Evolutionary conservation across 2,113 vertebrate genomes (phyloP), one percentile per base, ranked within the genome.

Genomic region (Willisornis vidua): DNA sequence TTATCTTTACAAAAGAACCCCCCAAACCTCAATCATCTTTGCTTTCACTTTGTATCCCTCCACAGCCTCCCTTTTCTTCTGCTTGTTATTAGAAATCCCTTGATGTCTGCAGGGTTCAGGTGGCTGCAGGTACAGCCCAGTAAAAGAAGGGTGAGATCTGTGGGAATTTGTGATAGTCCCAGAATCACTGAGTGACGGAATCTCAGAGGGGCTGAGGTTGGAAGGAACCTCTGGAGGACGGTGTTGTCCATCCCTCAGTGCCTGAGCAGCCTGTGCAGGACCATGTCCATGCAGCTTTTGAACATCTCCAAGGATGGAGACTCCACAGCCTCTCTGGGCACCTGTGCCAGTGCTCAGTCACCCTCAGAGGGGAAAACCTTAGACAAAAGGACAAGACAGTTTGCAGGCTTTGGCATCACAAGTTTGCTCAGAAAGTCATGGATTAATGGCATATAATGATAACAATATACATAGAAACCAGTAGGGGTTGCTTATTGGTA

Each of bases 281-380:
- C 37, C 61, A 13, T 0, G 0, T 19, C 72, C 59, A 9, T 62
- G 35, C 24, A 59, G 22, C 25, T 66, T 19, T 31, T 35, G 31
- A 24, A 4, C 24, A 24, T 87, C 70, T 61, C 29, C 14, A 82
- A 12, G 28, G 66, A 46, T 18, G 28, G 83, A 43, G 14, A 43
- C 41, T 43, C 41, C 41, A 43, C 41, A 43, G 14, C 41, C 14
- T 43, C 41, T 43, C 41, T 43, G 41, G 41, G 41, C 41, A 41
- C 41, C 41, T 41, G 41, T 41, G 41, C 41, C 41, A 43, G 41
- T 43, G 41, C 41, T 58, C 24, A 24, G 48, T 24, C 52, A 55
- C 24, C 11, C 19, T 75, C 35, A 20, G 3, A 0, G 6, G 65
- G 10, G 8, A 72, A 33, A 65, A 26, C 7, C 39, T 68, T 3